Conservation (phyloP, 2,888 invertebrate genomes). For the Ethmia dodecea region DNA sequence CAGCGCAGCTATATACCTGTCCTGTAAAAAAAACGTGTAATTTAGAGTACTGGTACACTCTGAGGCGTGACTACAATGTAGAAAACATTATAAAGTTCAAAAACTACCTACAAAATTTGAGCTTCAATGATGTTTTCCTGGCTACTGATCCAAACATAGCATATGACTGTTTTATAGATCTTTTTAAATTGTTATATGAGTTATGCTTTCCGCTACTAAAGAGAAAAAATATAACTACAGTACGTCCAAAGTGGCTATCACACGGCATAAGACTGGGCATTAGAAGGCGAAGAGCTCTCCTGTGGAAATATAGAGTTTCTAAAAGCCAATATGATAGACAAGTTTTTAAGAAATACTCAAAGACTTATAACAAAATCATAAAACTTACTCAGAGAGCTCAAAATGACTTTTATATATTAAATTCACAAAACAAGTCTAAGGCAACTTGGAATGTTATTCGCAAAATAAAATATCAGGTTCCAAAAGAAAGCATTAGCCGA, state of each 20-base stretch:
- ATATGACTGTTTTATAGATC: not conserved
- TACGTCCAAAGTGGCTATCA: not conserved
- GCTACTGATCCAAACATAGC: not conserved
- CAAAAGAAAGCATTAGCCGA: not conserved
- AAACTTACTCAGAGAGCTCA: not conserved
- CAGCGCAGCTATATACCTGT: slow-evolving; percentile 2
- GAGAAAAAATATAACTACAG: not conserved
- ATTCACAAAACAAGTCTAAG: slow-evolving; percentile 1
- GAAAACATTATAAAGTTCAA: slow-evolving; percentile 5
- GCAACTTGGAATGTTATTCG: slow-evolving; percentile 5
- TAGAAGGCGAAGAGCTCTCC: not conserved
- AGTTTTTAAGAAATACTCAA: not conserved
- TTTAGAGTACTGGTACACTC: not conserved
- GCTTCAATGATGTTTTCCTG: slow-evolving; percentile 2
- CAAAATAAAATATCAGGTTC: not conserved
- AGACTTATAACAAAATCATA: not conserved
- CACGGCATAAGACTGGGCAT: not conserved
- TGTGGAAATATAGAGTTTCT: not conserved
- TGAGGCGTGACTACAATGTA: not conserved
- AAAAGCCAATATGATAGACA: not conserved
- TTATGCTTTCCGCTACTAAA: not conserved
- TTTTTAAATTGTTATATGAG: not conserved
- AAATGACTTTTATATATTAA: not conserved
- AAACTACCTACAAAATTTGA: not conserved
- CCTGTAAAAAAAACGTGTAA: slow-evolving; percentile 1